Percentiles rank a stretch among this genome's conserved stretches.
These are phyloP conservation scores for Tenthredo notha DNA, from an alignment of 2,888 invertebrate genomes.

Conservation along the genomic window DNA sequence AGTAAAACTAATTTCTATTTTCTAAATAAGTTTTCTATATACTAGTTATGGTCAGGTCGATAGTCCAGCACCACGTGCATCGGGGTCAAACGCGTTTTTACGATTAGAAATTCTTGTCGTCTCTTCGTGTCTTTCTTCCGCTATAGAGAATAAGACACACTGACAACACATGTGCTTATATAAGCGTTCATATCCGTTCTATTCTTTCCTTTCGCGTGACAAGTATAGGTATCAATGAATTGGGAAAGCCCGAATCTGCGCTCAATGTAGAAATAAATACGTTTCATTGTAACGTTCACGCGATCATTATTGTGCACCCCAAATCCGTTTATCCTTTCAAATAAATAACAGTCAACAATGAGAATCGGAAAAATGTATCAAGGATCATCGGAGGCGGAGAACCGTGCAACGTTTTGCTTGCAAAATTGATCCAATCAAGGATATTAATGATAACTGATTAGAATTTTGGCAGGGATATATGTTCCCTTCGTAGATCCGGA, in stretches of 20 bases:
- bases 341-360: neutral
- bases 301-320: neutral
- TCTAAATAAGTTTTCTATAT: neutral
- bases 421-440: neutral
- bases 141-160: neutral
- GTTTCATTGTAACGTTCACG: slow-evolving; percentile 25
- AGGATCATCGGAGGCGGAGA: neutral
- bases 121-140: neutral
- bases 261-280: neutral
- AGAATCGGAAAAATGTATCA: neutral
- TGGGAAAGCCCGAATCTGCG: neutral
- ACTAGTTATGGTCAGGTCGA: slow-evolving; percentile 27
- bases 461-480: neutral
- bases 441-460: neutral
- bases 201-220: slow-evolving; percentile 41
- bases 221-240: slow-evolving; percentile 11
- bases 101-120: slow-evolving; percentile 31
- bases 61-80: slow-evolving; percentile 9
- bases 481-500: neutral
- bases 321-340: neutral
- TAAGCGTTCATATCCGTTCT: neutral
- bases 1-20: neutral
- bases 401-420: neutral
- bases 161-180: no score
- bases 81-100: slow-evolving; percentile 4